phyloP scores from a whole-genome alignment of 64 coral and sea anemone genomes.

The Pachyseris speciosa region DNA sequence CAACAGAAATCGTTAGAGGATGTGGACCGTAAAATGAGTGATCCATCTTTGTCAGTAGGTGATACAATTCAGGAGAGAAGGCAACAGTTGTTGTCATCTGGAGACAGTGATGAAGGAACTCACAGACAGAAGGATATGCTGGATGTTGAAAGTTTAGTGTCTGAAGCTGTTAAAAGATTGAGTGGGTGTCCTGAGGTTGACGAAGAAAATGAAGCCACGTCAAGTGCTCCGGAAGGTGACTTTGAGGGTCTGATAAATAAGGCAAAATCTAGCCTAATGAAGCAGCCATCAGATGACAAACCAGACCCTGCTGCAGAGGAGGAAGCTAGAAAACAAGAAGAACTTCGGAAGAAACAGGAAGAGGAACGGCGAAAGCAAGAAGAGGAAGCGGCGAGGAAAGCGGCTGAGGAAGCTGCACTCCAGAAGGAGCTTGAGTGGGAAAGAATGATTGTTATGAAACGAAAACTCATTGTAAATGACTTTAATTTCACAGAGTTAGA shows the following conservation, averaged over 20 bases:
- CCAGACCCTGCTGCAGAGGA: conserved; percentile 35
- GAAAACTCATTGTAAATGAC: conserved; percentile 93
- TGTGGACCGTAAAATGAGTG: conserved; percentile 51
- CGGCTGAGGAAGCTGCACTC: conserved; percentile 82
- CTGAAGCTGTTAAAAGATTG: conserved; percentile 63
- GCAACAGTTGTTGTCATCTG: conserved; percentile 23
- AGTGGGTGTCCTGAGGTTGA: conserved; percentile 49
- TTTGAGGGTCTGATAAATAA: conserved; percentile 60
- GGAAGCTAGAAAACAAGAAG: conserved; percentile 61
- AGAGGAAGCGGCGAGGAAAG: conserved; percentile 77
- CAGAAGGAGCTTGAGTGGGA: conserved; percentile 97
- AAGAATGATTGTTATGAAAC: conserved; percentile 91
- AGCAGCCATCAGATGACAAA: background rate
- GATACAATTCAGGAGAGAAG: conserved; percentile 62
- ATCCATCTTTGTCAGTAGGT: background rate
- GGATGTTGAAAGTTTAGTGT: conserved; percentile 45
- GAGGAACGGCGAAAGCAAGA: conserved; percentile 64
- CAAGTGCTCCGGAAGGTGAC: background rate
- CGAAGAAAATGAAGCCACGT: conserved; percentile 36
- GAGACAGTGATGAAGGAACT: conserved; percentile 17
- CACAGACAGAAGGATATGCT: conserved; percentile 46
- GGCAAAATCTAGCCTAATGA: conserved; percentile 46
- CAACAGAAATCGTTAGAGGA: conserved; percentile 86
- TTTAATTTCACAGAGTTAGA: conserved; percentile 98
- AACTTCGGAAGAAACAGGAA: conserved; percentile 75